These are phyloP conservation scores for Halcyon senegalensis DNA, from an alignment of 2,113 vertebrate species.

Conservation along the genomic window DNA sequence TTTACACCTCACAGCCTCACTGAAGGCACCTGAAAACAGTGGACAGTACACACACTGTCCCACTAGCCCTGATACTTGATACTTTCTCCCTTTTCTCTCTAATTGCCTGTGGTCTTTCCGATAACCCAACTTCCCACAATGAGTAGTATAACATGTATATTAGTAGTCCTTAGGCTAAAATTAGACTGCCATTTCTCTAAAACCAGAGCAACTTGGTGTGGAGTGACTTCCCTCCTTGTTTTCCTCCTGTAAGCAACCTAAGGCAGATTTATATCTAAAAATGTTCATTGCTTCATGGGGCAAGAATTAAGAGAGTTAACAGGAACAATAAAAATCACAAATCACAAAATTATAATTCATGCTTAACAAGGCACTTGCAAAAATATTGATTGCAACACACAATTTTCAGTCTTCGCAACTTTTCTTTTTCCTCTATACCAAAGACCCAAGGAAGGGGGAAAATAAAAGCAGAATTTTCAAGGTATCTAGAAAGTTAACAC, in stretches of 20 bases:
- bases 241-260: neutral
- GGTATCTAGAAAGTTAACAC: neutral
- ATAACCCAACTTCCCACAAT: neutral
- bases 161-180: neutral
- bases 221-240: neutral
- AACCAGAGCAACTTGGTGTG: neutral
- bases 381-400: neutral
- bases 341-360: neutral
- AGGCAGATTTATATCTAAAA: neutral
- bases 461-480: neutral
- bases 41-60: neutral
- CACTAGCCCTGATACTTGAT: neutral
- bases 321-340: neutral
- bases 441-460: neutral
- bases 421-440: neutral
- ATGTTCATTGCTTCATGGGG: neutral
- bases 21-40: neutral
- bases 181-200: neutral
- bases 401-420: neutral
- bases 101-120: neutral
- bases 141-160: neutral
- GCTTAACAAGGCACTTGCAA: neutral
- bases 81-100: neutral
- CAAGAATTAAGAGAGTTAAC: neutral
- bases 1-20: neutral